Conservation (phyloP, 2,113 vertebrate species). For the Empidonax alnorum region DNA sequence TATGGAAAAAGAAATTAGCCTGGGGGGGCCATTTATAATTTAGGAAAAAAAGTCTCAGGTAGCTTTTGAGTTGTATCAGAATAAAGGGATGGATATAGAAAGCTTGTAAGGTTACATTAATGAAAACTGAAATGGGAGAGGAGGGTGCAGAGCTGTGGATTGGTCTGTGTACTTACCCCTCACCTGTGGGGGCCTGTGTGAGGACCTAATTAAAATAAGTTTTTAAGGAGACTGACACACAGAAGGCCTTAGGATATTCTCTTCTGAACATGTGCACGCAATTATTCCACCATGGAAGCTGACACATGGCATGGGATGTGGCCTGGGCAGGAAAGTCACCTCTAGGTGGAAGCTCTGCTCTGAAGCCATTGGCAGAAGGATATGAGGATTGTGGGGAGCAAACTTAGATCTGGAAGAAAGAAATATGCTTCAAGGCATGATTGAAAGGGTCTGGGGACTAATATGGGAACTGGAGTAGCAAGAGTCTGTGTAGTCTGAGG, state of each 20-base stretch:
- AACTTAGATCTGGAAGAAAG: background rate
- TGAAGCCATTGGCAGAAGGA: background rate
- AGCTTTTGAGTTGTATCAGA: conserved; percentile 25
- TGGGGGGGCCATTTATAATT: conserved; percentile 57
- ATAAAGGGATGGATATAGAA: background rate
- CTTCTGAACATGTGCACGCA: background rate
- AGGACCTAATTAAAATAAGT: background rate
- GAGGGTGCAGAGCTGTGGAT: background rate
- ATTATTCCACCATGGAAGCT: background rate
- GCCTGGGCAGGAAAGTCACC: background rate
- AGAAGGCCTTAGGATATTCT: background rate
- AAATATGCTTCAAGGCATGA: background rate
- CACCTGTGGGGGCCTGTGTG: background rate
- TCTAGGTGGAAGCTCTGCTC: background rate
- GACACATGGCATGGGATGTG: background rate
- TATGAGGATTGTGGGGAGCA: background rate
- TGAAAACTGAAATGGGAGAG: background rate
- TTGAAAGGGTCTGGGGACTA: background rate
- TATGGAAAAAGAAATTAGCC: conserved; percentile 36
- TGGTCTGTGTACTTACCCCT: background rate
- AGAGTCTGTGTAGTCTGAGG: background rate
- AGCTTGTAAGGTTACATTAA: background rate
- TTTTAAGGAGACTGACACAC: background rate
- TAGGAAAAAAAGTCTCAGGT: conserved; percentile 9
- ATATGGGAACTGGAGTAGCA: background rate